phyloP scores from a whole-genome alignment of 2,113 vertebrate genomes.

The Passerina amoena region DNA sequence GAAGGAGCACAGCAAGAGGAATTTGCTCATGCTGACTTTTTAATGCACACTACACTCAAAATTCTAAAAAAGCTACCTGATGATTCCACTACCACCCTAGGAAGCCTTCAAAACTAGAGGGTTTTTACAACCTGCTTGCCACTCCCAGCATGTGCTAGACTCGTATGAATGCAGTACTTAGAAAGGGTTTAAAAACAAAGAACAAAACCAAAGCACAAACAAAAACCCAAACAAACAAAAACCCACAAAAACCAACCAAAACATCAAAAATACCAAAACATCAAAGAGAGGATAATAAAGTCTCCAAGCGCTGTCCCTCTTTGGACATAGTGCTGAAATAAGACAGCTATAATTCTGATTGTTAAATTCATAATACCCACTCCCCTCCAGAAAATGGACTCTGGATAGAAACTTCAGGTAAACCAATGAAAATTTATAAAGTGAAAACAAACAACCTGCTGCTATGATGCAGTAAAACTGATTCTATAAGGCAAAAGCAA shows the following conservation, averaged over 20 bases:
- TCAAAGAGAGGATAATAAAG: background rate
- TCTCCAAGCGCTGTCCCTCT: background rate
- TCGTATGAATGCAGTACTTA: background rate
- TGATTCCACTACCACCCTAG: background rate
- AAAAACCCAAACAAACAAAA: background rate
- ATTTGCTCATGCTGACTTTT: background rate
- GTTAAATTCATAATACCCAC: background rate
- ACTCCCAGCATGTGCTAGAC: background rate
- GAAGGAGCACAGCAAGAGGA: background rate
- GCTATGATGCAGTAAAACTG: background rate
- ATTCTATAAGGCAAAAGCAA: background rate
- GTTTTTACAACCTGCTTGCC: background rate
- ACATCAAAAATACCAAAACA: background rate
- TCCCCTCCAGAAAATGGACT: background rate
- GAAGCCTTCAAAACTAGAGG: background rate
- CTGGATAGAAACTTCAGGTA: background rate
- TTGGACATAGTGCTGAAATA: background rate
- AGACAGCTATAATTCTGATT: background rate
- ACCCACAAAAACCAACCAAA: background rate
- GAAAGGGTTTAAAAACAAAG: background rate
- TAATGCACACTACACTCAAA: background rate
- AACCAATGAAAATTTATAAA: background rate
- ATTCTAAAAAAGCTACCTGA: background rate
- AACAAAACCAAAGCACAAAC: background rate
- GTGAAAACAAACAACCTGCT: background rate